phyloP scores from a whole-genome alignment of 2,888 invertebrate species.

The Drosophila trichaetosa region DNA sequence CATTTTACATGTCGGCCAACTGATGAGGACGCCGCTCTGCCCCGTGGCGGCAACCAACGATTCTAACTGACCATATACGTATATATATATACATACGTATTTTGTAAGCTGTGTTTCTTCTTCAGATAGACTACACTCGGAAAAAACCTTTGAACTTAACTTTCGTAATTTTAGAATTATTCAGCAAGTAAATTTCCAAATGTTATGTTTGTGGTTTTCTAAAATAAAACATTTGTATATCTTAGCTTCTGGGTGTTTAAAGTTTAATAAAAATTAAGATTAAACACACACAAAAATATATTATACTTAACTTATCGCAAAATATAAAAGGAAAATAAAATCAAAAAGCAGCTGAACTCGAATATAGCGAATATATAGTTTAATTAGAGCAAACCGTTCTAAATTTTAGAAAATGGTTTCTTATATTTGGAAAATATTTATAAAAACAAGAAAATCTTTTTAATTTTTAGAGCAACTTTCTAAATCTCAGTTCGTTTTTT shows the following conservation, averaged over 20 bases:
- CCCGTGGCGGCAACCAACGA: conserved; percentile 16
- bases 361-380: too few relatives aligned
- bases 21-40: conserved; percentile 36
- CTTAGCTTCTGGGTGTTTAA: too few relatives aligned
- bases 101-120: background rate
- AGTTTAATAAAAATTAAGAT: too few relatives aligned
- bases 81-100: background rate
- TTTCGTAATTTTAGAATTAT: background rate
- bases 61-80: conserved; percentile 14
- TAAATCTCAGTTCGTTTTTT: rapidly evolving
- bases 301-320: background rate
- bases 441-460: background rate
- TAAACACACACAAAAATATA: background rate
- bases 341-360: background rate
- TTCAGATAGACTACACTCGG: background rate
- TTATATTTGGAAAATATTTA: background rate
- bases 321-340: background rate
- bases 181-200: background rate
- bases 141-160: background rate
- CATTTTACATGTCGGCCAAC: conserved; percentile 76
- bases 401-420: background rate
- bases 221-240: too few relatives aligned
- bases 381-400: too few relatives aligned
- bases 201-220: background rate
- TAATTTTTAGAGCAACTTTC: background rate